Conservation (phyloP, 2,797 vertebrate genomes). For the Eulemur rubriventer region DNA sequence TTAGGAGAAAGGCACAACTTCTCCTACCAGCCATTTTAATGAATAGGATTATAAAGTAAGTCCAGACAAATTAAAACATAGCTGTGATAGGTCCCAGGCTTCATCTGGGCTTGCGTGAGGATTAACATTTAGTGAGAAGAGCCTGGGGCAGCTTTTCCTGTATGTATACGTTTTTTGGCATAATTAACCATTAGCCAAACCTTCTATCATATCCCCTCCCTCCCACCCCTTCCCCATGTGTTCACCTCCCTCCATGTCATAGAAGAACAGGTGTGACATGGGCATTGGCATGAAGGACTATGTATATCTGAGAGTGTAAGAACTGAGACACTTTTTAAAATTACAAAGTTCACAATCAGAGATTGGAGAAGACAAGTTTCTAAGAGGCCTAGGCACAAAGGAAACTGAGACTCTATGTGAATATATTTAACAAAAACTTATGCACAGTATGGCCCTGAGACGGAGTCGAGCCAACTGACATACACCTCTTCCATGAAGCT, state of each 20-base stretch:
- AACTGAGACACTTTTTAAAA: neutral
- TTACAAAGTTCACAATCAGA: neutral
- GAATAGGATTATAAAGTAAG: constrained; percentile 58
- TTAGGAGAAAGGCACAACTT: constrained; percentile 11
- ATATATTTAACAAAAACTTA: constrained; percentile 1
- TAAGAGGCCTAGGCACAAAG: neutral
- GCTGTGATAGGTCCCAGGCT: constrained; percentile 4
- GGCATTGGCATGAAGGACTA: neutral
- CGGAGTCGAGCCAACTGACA: neutral
- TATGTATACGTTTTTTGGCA: neutral
- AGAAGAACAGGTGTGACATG: neutral
- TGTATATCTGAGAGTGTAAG: neutral
- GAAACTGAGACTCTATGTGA: neutral
- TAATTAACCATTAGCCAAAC: neutral
- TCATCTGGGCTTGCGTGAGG: neutral
- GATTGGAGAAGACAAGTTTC: neutral
- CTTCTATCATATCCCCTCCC: neutral
- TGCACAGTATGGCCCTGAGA: neutral
- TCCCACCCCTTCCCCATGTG: neutral
- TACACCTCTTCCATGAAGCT: neutral
- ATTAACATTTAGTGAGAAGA: constrained; percentile 52
- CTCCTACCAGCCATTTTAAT: constrained; percentile 53
- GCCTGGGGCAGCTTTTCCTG: neutral
- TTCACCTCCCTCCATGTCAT: neutral
- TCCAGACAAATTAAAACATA: constrained; percentile 51